Conservation (phyloP, 2,888 invertebrate genomes). For the Lithophane leautieri region DNA sequence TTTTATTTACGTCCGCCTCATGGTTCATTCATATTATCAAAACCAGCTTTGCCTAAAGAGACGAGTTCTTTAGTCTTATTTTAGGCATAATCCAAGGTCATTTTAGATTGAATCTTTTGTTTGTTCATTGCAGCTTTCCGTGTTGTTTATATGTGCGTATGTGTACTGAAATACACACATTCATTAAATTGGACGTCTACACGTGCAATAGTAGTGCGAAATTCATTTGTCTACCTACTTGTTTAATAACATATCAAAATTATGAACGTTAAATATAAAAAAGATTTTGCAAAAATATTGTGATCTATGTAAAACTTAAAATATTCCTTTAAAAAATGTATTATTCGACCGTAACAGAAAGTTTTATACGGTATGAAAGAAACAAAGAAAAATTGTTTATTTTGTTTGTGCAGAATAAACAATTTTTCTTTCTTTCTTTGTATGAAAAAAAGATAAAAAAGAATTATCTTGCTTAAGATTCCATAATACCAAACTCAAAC, state of each 20-base stretch:
- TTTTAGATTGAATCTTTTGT: constrained; percentile 29
- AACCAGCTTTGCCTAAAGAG: background rate
- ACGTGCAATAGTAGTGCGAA: constrained; percentile 11
- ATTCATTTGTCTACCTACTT: background rate
- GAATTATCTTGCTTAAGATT: too few species aligned
- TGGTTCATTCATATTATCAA: background rate
- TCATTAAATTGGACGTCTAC: constrained; percentile 16
- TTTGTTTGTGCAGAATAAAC: too few species aligned
- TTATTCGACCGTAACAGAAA: background rate
- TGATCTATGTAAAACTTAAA: background rate
- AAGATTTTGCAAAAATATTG: background rate
- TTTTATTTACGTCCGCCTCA: too few species aligned
- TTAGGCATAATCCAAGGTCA: constrained; percentile 4
- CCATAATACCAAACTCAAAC: too few species aligned
- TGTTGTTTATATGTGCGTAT: constrained; percentile 12
- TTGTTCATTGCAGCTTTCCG: background rate
- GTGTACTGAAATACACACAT: background rate
- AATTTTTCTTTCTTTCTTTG: too few species aligned
- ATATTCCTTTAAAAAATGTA: background rate
- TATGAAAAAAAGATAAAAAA: too few species aligned
- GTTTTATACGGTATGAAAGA: background rate
- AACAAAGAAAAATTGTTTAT: too few species aligned
- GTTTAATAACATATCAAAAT: background rate
- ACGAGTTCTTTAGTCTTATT: background rate
- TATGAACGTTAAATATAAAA: background rate